Evolutionary conservation across 2,888 invertebrate species (phyloP).

Genomic region (Diaphora mendica): DNA sequence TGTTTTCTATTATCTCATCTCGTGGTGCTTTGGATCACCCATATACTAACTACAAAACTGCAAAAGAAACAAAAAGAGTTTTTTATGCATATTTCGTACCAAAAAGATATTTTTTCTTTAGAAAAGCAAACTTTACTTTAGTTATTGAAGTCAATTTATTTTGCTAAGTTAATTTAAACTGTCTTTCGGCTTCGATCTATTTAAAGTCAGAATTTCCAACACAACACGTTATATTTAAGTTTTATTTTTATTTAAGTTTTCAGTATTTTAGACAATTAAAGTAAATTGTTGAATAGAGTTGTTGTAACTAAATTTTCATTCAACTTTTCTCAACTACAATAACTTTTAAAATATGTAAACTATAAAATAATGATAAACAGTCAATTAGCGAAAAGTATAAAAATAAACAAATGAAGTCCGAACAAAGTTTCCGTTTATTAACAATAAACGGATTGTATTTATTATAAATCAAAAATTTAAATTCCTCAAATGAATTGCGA

Average conservation of each 20-base stretch:
- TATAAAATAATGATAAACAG: not conserved
- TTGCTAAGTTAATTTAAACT: too few species aligned
- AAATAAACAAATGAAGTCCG: conserved; percentile 10
- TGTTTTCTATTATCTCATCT: too few species aligned
- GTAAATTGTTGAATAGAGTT: not conserved
- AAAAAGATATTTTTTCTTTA: too few species aligned
- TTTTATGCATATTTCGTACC: too few species aligned
- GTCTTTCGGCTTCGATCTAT: not conserved
- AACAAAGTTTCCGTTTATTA: conserved; percentile 41
- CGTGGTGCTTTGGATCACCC: too few species aligned
- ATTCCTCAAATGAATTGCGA: conserved; percentile 59
- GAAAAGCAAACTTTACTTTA: too few species aligned
- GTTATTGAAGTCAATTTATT: too few species aligned
- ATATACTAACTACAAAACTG: too few species aligned
- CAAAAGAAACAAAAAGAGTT: too few species aligned
- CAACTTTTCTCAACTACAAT: not conserved
- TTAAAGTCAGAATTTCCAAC: too few species aligned
- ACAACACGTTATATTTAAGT: not conserved
- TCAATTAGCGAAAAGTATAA: not conserved
- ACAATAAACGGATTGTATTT: conserved; percentile 49
- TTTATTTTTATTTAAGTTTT: too few species aligned
- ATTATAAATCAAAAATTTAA: conserved; percentile 62
- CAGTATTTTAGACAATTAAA: not conserved
- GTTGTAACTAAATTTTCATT: not conserved
- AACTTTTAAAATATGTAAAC: not conserved